These are phyloP conservation scores for Tiliqua scincoides DNA, from an alignment of 2,113 vertebrate genomes.

Conservation along the genomic window DNA sequence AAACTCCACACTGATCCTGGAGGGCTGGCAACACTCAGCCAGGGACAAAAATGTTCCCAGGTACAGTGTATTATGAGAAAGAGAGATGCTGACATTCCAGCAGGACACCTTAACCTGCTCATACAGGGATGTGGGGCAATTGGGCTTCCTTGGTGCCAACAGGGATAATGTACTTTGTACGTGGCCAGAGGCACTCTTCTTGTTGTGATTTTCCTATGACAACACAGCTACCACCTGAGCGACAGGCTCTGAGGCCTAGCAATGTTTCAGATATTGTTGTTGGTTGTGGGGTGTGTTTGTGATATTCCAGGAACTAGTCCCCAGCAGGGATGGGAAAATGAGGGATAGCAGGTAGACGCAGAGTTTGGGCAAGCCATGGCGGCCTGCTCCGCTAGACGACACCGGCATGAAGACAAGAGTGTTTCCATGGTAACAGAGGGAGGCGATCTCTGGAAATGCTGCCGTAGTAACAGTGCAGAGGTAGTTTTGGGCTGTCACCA, in stretches of 20 bases:
- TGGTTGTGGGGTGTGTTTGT: not conserved
- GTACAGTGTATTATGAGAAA: too few species aligned
- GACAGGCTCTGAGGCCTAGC: not conserved
- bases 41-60: too few species aligned
- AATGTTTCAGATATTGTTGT: not conserved
- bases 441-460: conserved; percentile 23
- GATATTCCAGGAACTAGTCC: not conserved
- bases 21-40: too few species aligned
- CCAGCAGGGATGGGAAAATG: not conserved
- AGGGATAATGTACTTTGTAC: not conserved
- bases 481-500: conserved; percentile 26
- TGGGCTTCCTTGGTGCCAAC: too few species aligned
- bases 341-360: not conserved
- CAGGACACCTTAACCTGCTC: too few species aligned
- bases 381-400: not conserved
- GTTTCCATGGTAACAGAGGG: conserved; percentile 31
- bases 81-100: not conserved
- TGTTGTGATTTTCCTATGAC: not conserved
- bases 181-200: not conserved
- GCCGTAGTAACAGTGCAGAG: conserved; percentile 16
- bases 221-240: too few species aligned
- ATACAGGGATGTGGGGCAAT: not conserved
- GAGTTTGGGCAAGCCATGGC: not conserved
- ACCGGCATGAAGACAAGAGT: conserved; percentile 6
- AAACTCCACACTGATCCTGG: too few species aligned